Evolutionary conservation across 1,140 invertebrate genomes (phyloP).

Genomic region (Pseudomyrmex cubaensis): DNA sequence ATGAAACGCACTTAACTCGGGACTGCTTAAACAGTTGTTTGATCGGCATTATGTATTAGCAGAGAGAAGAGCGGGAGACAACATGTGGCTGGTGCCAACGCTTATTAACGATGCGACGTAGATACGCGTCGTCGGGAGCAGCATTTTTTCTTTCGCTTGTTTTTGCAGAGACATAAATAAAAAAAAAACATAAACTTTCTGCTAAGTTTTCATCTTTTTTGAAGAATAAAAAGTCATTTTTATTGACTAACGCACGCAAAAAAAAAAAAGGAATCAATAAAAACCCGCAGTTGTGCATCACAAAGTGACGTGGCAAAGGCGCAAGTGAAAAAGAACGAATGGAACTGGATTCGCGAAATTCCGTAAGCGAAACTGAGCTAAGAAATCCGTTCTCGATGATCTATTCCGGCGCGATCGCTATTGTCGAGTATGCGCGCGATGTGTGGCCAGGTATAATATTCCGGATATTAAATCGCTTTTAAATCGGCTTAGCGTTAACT

Average conservation of each 20-base stretch:
- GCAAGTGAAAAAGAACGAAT: not conserved
- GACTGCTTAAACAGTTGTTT: conserved; percentile 84
- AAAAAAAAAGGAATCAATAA: no score
- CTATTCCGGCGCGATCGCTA: conserved; percentile 28
- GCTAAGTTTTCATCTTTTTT: no score
- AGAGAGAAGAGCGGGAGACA: conserved; percentile 54
- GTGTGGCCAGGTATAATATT: conserved; percentile 80
- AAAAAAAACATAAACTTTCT: not conserved
- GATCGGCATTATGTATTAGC: conserved; percentile 83
- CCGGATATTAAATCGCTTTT: conserved; percentile 85
- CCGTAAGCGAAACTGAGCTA: not conserved
- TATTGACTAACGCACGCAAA: no score
- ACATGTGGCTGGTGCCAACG: conserved; percentile 84
- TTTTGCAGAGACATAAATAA: not conserved
- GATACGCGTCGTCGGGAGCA: conserved; percentile 14
- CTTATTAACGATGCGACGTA: conserved; percentile 78
- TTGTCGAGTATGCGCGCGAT: conserved; percentile 28
- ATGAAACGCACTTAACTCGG: conserved; percentile 83
- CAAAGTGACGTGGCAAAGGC: not conserved
- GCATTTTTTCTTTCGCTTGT: not conserved
- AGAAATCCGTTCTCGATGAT: conserved; percentile 21
- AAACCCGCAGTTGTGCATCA: no score
- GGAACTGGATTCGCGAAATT: not conserved
- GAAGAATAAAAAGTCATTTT: no score
- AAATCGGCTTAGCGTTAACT: conserved; percentile 86